Evolutionary conservation across 2,113 vertebrate species (phyloP), one percentile per base, ranked within the genome.

Genomic region (Anhinga anhinga): DNA sequence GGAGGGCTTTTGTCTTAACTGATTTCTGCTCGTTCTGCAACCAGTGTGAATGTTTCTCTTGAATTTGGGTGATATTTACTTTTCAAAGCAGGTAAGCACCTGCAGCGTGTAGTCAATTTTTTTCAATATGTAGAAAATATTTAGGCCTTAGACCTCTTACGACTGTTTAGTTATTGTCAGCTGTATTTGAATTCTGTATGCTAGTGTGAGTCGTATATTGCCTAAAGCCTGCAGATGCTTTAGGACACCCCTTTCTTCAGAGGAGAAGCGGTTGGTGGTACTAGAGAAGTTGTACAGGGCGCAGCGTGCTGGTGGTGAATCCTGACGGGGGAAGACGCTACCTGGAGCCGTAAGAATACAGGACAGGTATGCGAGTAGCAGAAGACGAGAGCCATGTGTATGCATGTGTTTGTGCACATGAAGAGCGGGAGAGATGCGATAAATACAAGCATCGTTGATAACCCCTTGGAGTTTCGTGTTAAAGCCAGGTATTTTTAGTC

Each of bases 311-410:
- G 45, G 45, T 58, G 70, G 14, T 34, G 58, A 56, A 9, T 13
- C 45, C 0, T 8, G 30, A 5, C 3, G 1, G 18, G 53, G 80
- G 49, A 49, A 59, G 72, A 17, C 13, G 3, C 22, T 16, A 10
- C 13, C 42, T 36, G 76, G 76, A 32, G 71, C 61, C 45, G 32
- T 16, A 26, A 44, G 40, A 19, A 5, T 8, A 18, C 8, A 10
- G 53, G 49, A 3, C 4, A 5, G 49, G 42, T 18, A 10, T 4
- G 49, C 38, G 67, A 83, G 62, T 22, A 86, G 66, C 36, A 26
- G 67, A 13, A 56, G 45, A 5, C 3, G 3, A 53, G 59, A 40
- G 17, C 15, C 15, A 2, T 0, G 11, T 3, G 5, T 22, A 2
- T 4, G 15, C 9, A 3, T 38, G 42, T 50, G 69, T 56, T 27